These are phyloP conservation scores for Aspidiotus destructor DNA, from an alignment of 2,888 invertebrate genomes.

Conservation along the genomic window DNA sequence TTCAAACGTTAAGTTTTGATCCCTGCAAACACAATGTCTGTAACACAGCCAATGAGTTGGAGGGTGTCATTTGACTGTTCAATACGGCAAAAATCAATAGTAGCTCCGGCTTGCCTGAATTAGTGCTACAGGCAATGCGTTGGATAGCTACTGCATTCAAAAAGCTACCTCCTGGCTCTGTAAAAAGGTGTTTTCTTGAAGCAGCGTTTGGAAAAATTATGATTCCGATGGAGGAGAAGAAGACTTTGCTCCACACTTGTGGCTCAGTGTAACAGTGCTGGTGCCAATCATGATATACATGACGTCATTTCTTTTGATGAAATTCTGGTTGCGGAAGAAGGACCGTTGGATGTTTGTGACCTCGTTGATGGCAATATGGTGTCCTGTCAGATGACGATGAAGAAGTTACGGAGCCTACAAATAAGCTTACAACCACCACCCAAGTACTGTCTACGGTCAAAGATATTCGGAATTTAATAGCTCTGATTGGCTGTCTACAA, in stretches of 20 bases:
- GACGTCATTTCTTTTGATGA: neutral
- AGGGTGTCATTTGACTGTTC: conserved; percentile 1
- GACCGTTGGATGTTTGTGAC: neutral
- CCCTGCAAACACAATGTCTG: neutral
- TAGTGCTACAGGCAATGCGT: neutral
- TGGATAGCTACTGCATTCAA: neutral
- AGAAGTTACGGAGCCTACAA: neutral
- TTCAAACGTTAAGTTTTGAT: neutral
- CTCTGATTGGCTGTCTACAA: neutral
- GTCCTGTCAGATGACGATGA: neutral
- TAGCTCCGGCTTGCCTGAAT: neutral
- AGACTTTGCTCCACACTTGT: too few relatives aligned
- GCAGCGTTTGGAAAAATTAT: neutral
- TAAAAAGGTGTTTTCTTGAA: neutral
- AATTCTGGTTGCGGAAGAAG: neutral
- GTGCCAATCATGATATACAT: neutral
- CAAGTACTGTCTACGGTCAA: neutral
- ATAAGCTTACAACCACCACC: neutral
- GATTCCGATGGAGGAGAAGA: neutral
- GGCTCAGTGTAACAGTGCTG: neutral
- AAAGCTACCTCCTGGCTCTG: neutral
- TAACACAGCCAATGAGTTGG: neutral
- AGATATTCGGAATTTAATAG: neutral
- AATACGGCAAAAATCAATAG: neutral
- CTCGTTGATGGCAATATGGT: neutral